A percentile compares a stretch with the other conserved stretches of the same genome.
Evolutionary conservation across 53 echinoderm and acorn worm species (phyloP).

Genomic region (Zoroaster sp.): DNA sequence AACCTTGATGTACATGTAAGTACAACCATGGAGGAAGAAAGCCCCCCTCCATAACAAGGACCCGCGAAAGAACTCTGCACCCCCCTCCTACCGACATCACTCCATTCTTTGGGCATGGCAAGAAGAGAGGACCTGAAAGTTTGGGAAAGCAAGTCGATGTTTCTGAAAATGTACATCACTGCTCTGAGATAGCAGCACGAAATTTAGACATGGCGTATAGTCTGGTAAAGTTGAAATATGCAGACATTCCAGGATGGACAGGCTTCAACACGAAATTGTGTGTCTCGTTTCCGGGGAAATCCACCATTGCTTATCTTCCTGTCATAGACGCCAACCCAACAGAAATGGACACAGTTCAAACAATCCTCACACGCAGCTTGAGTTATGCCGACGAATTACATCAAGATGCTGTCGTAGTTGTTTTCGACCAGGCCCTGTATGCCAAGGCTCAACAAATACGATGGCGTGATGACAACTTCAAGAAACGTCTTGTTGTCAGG

Average conservation of each 20-base stretch:
- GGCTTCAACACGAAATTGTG: conserved; percentile 27
- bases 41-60: background rate
- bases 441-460: conserved; percentile 37
- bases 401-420: conserved; percentile 5
- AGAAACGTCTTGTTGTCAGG: conserved; percentile 13
- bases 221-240: background rate
- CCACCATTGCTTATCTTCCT: conserved; percentile 65
- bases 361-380: conserved; percentile 42
- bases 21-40: background rate
- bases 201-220: conserved; percentile 6
- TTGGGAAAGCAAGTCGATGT: too few relatives aligned
- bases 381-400: conserved; percentile 55
- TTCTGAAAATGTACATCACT: background rate
- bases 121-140: too few relatives aligned
- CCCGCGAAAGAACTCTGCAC: background rate
- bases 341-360: conserved; percentile 69
- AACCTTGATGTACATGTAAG: background rate
- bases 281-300: background rate
- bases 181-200: background rate
- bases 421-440: conserved; percentile 22
- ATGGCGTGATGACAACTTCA: conserved; percentile 6
- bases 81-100: background rate
- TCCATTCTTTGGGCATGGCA: background rate
- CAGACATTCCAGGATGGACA: conserved; percentile 30
- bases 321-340: conserved; percentile 63